A percentile compares a stretch with the other conserved stretches of the same genome.
Conservation (phyloP, 1,140 invertebrate genomes). For the Euwallacea similis region DNA sequence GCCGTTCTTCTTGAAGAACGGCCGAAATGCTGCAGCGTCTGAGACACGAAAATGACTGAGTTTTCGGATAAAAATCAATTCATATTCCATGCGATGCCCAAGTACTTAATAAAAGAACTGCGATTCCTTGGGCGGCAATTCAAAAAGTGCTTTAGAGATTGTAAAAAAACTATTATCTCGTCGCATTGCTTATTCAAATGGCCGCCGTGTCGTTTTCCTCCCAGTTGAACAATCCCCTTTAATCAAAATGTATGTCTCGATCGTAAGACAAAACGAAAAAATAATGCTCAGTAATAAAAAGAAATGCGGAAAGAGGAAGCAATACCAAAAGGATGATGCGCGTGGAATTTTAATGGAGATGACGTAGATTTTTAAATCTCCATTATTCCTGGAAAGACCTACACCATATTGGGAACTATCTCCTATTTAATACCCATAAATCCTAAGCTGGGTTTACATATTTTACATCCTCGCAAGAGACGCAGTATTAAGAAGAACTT, state of each 20-base stretch:
- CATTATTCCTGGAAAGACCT: background rate
- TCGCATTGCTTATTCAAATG: constrained; percentile 27
- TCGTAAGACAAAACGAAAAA: constrained; percentile 29
- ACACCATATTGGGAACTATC: too few species aligned
- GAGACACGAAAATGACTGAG: too few species aligned
- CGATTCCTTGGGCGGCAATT: too few species aligned
- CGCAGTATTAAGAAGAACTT: background rate
- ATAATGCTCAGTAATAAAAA: constrained; percentile 25
- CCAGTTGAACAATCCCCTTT: constrained; percentile 19
- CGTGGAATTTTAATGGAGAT: constrained; percentile 15
- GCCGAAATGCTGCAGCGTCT: too few species aligned
- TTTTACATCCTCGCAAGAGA: background rate
- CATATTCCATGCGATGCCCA: too few species aligned
- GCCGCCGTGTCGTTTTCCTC: constrained; percentile 14
- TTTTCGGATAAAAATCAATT: too few species aligned
- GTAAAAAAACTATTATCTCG: constrained; percentile 6
- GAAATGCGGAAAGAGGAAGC: constrained; percentile 21
- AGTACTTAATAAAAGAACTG: too few species aligned
- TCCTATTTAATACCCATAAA: too few species aligned
- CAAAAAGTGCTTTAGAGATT: background rate
- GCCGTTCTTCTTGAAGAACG: too few species aligned
- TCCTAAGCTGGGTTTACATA: background rate
- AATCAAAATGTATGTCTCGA: constrained; percentile 33
- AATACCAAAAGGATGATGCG: constrained; percentile 18
- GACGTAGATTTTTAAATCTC: constrained; percentile 13